phyloP scores from a whole-genome alignment of 2,797 vertebrate species.

The Clarias pachynema region DNA sequence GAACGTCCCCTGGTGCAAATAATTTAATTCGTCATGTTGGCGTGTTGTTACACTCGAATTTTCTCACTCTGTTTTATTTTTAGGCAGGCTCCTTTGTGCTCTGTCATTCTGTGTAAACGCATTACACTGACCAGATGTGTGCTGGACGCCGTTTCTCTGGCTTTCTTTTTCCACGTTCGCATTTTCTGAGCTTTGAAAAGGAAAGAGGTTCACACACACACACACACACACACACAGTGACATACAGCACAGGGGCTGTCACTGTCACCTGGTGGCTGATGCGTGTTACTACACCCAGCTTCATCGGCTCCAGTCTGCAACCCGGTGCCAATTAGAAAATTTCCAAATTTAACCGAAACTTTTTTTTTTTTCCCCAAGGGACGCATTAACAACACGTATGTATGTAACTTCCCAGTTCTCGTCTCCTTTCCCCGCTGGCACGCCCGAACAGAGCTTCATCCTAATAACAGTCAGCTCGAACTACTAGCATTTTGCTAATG shows the following conservation, averaged over 20 bases:
- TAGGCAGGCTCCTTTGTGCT: neutral
- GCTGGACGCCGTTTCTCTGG: neutral
- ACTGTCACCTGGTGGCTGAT: constrained; percentile 74
- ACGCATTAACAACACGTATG: neutral
- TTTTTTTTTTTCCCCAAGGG: no score
- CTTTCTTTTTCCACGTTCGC: neutral
- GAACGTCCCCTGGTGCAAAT: neutral
- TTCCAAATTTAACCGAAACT: neutral
- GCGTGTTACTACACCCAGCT: constrained; percentile 57
- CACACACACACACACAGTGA: no score
- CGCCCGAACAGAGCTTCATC: constrained; percentile 17
- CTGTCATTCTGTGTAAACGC: neutral
- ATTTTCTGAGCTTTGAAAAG: neutral
- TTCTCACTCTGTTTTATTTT: neutral
- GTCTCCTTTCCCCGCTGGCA: neutral
- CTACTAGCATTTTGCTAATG: constrained; percentile 71
- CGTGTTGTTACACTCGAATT: neutral
- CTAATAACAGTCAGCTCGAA: constrained; percentile 59
- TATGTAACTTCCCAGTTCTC: neutral
- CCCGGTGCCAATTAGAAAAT: neutral
- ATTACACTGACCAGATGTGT: constrained; percentile 3
- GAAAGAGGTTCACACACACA: neutral
- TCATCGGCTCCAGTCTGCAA: neutral
- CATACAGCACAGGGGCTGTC: constrained; percentile 57
- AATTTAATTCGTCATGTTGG: neutral